Evolutionary conservation across 2,888 invertebrate species (phyloP).

Genomic region (Lordiphosa andalusiaca): DNA sequence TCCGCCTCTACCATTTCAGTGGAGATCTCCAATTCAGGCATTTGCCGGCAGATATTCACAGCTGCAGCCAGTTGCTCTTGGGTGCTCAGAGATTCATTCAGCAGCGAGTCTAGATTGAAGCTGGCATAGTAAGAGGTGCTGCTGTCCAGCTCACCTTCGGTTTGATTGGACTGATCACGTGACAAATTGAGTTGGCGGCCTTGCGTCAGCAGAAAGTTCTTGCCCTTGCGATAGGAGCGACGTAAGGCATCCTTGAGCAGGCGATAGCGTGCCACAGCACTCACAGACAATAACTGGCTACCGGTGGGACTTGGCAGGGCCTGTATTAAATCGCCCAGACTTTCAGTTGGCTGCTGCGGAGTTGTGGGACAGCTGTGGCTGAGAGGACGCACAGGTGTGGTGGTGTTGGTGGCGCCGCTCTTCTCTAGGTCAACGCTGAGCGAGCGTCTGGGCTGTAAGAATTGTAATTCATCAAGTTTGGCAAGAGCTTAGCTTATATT

Average conservation of each 20-base stretch:
- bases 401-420: slow-evolving; percentile 11
- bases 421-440: slow-evolving; percentile 56
- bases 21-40: slow-evolving; percentile 81
- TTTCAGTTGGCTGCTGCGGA: slow-evolving; percentile 44
- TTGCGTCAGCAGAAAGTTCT: slow-evolving; percentile 65
- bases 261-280: slow-evolving; percentile 67
- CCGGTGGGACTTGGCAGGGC: slow-evolving; percentile 37
- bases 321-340: slow-evolving; percentile 52
- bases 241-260: slow-evolving; percentile 75
- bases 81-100: slow-evolving; percentile 62
- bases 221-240: slow-evolving; percentile 77
- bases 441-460: slow-evolving; percentile 48
- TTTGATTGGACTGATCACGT: slow-evolving; percentile 55
- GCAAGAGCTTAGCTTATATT: slow-evolving; percentile 41
- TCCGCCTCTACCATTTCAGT: slow-evolving; percentile 82
- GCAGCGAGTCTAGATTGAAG: slow-evolving; percentile 67
- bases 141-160: slow-evolving; percentile 51
- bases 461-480: slow-evolving; percentile 7
- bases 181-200: slow-evolving; percentile 49
- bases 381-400: slow-evolving; percentile 20
- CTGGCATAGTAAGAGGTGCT: slow-evolving; percentile 47
- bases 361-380: slow-evolving; percentile 65
- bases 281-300: slow-evolving; percentile 49
- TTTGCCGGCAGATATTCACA: slow-evolving; percentile 80
- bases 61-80: slow-evolving; percentile 80